Conservation (phyloP, 92 coral and sea anemone species). For the Meandrina meandrites region DNA sequence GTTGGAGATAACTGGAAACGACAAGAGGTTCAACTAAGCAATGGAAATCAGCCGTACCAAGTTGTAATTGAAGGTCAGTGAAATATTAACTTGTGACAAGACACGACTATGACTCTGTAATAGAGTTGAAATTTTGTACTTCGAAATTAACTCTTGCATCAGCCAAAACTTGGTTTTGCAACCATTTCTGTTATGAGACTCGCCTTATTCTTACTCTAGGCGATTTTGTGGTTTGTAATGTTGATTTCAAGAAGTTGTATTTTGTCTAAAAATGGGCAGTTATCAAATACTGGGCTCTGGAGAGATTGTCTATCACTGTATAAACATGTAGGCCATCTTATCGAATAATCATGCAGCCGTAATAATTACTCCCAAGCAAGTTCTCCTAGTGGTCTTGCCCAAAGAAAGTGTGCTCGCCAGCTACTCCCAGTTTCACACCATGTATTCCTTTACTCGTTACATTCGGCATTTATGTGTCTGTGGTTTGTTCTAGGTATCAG, state of each 20-base stretch:
- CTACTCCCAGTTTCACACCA: too few species aligned
- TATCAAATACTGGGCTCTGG: not conserved
- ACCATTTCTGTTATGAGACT: too few species aligned
- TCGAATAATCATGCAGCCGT: too few species aligned
- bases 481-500: constrained; percentile 57
- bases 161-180: too few species aligned
- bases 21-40: constrained; percentile 43
- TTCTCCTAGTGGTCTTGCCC: too few species aligned
- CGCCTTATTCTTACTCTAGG: too few species aligned
- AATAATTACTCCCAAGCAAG: too few species aligned
- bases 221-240: not conserved
- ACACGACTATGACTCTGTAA: too few species aligned
- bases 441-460: not conserved
- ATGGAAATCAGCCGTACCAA: constrained; percentile 75
- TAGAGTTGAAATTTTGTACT: too few species aligned
- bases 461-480: not conserved
- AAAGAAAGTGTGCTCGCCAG: too few species aligned
- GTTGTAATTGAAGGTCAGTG: constrained; percentile 86
- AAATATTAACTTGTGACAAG: too few species aligned
- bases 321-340: not conserved
- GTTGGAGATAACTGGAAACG: constrained; percentile 91
- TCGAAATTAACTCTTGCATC: too few species aligned
- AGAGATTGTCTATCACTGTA: not conserved
- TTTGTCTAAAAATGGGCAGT: not conserved
- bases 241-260: not conserved